Percentiles rank a stretch among this genome's conserved stretches.
These are phyloP conservation scores for Cataglyphis altisquamis DNA, from an alignment of 2,888 invertebrate genomes.

Conservation along the genomic window DNA sequence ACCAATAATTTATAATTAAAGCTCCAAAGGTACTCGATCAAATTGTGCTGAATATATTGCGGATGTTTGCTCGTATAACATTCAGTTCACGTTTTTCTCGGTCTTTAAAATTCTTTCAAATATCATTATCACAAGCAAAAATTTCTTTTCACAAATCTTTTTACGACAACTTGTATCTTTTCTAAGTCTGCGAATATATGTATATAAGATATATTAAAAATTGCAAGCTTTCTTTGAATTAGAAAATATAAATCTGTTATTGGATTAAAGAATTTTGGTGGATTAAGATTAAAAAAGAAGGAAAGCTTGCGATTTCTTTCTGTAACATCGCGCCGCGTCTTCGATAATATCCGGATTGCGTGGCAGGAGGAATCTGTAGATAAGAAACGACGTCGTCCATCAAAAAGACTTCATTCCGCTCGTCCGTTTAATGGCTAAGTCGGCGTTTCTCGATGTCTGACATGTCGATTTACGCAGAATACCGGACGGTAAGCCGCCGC, in stretches of 20 bases:
- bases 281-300: background rate
- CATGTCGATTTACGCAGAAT: slow-evolving; percentile 89
- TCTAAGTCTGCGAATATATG: background rate
- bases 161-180: background rate
- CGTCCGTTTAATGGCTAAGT: slow-evolving; percentile 6
- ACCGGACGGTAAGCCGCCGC: slow-evolving; percentile 97
- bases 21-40: background rate
- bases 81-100: background rate
- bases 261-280: background rate
- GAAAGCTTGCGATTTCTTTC: slow-evolving; percentile 17
- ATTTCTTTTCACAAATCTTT: background rate
- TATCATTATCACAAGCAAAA: background rate
- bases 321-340: slow-evolving; percentile 27
- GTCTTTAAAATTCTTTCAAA: background rate
- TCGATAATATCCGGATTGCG: background rate
- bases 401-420: slow-evolving; percentile 6
- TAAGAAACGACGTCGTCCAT: background rate
- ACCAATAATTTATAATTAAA: background rate
- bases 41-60: background rate
- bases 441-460: slow-evolving; percentile 53
- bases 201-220: background rate
- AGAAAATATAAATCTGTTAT: background rate
- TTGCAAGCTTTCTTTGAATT: slow-evolving; percentile 20
- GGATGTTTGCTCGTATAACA: background rate
- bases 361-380: slow-evolving; percentile 20